Evolutionary conservation across 2,888 invertebrate species (phyloP).

Genomic region (Muschampia plurimacula): DNA sequence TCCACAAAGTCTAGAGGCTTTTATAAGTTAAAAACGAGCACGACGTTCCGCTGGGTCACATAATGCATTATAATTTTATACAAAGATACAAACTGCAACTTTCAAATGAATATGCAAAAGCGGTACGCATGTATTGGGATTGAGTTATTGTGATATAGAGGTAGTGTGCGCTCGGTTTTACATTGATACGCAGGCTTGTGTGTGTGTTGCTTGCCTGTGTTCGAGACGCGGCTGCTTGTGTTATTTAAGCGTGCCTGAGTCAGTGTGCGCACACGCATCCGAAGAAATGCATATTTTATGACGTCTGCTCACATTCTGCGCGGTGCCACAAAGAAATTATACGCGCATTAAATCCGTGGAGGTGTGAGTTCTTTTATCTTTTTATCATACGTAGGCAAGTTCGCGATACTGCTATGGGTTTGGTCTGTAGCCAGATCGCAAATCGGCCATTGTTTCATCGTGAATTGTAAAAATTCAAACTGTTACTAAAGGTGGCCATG

Average conservation of each 20-base stretch:
- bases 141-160: constrained; percentile 78
- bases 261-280: constrained; percentile 62
- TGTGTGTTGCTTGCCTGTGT: constrained; percentile 45
- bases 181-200: constrained; percentile 39
- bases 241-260: constrained; percentile 43
- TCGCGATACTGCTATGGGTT: constrained; percentile 30
- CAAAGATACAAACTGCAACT: constrained; percentile 82
- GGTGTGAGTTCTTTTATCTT: constrained; percentile 72
- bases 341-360: constrained; percentile 84
- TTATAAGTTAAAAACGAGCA: constrained; percentile 63
- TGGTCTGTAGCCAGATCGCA: constrained; percentile 17
- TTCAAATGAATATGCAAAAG: constrained; percentile 83
- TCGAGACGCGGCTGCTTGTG: constrained; percentile 32
- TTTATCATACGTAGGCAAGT: constrained; percentile 49
- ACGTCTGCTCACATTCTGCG: constrained; percentile 84
- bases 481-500: neutral
- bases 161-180: constrained; percentile 58
- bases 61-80: constrained; percentile 86
- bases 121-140: constrained; percentile 73
- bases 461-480: constrained; percentile 28
- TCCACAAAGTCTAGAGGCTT: constrained; percentile 46
- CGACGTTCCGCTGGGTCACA: constrained; percentile 65
- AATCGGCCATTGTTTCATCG: constrained; percentile 33
- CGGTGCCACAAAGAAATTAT: constrained; percentile 86
- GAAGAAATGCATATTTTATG: constrained; percentile 86